Evolutionary conservation across 2,888 invertebrate genomes (phyloP).

Genomic region (Leuctra nigra): DNA sequence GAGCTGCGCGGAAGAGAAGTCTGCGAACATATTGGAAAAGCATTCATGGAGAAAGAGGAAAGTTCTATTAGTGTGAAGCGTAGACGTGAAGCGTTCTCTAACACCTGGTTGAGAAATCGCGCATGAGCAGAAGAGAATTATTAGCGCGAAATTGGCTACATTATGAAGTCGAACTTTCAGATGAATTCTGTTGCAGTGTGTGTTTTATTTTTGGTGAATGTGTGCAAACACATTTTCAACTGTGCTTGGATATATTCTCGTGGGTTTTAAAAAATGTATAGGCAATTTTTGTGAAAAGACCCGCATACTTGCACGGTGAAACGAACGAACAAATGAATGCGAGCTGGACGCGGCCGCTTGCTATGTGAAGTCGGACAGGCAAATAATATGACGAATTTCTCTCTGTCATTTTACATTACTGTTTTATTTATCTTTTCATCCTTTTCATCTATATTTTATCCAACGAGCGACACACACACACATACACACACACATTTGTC

Average conservation of each 20-base stretch:
- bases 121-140: background rate
- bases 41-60: background rate
- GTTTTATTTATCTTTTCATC: background rate
- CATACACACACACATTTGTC: too few relatives aligned
- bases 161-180: conserved; percentile 10
- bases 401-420: background rate
- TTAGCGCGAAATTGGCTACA: conserved; percentile 9
- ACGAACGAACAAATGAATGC: conserved; percentile 4
- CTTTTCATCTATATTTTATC: background rate
- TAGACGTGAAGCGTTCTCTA: background rate
- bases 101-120: background rate
- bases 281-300: conserved; percentile 15
- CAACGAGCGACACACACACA: too few relatives aligned
- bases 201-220: background rate
- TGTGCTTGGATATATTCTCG: too few relatives aligned
- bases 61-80: background rate
- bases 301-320: background rate
- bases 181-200: conserved; percentile 5
- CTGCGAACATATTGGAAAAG: too few relatives aligned
- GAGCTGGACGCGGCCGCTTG: conserved; percentile 1
- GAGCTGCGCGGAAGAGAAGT: too few relatives aligned
- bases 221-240: conserved; percentile 9
- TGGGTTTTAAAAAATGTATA: conserved; percentile 18
- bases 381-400: conserved; percentile 1
- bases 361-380: conserved; percentile 1